Evolutionary conservation across 2,888 invertebrate species (phyloP), one percentile per base, ranked within the genome.

Genomic region (Platerodrilus igneus): DNA sequence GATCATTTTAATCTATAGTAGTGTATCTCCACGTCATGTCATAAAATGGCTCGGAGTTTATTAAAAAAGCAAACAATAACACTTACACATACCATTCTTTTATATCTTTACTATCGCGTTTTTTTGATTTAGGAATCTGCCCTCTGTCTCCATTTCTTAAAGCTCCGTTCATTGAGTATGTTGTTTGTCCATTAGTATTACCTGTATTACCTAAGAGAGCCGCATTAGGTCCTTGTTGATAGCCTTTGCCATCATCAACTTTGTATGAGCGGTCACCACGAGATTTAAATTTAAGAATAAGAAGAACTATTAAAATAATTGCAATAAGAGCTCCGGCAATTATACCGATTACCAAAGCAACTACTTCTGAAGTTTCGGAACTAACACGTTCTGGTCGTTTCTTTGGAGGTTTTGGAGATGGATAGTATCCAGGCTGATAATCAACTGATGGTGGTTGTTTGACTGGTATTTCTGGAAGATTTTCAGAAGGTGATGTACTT

Each of bases 11-110:
- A n/a, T n/a, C n/a, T n/a, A n/a, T n/a, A n/a, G n/a, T 25, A 32
- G 22, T 42, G 28, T 23, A 37, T 19, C 27, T 44, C 23, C 30
- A 43, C 14, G 17, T 37, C 37, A 41, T 26, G 45, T 41, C 45
- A 32, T 32, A 41, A 36, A 48, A 54, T 64, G 64, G 64, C 64
- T 64, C 64, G 64, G 64, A 64, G 61, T 63, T 58, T 54, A 20
- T 31, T 31, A 38, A 19, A 22, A 37, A 32, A 39, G 29, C 26
- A 23, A 43, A 39, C 43, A 37, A 44, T 17, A 37, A 40, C 41
- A 43, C 56, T 78, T 85, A 92, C 70, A 93, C 93, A 70, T 93
- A 93, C 93, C 93, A 93, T 77, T 93, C 93, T 74, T 93, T 93
- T 65, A 93, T 88, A 66, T 91, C 90, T 76, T 90, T 89, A 47